A percentile compares a stretch with the other conserved stretches of the same genome.
Conservation (phyloP, 2,888 invertebrate species). For the Dendrolimus houi region DNA sequence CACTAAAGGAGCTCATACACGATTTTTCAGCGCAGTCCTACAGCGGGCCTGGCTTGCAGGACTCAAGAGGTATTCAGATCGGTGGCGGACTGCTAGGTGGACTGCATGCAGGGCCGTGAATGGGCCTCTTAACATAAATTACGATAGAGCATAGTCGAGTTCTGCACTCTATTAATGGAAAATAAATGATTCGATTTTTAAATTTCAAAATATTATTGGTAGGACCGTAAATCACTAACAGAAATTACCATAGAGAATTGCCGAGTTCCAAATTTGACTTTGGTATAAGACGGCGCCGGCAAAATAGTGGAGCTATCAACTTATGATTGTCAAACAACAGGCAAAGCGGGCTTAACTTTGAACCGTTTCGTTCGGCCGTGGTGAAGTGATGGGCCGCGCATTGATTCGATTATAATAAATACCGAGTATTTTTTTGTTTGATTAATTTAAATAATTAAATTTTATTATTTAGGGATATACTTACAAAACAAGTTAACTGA, state of each 20-base stretch:
- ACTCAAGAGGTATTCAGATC: no score
- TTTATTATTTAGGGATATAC: neutral
- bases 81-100: no score
- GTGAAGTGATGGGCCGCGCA: slow-evolving; percentile 20
- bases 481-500: slow-evolving; percentile 1
- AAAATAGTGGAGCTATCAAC: slow-evolving; percentile 50
- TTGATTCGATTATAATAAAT: neutral
- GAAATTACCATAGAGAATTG: slow-evolving; percentile 16
- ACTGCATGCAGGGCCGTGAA: no score
- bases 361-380: slow-evolving; percentile 33
- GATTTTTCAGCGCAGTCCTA: no score
- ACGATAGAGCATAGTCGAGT: no score
- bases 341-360: slow-evolving; percentile 41
- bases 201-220: neutral
- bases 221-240: slow-evolving; percentile 1
- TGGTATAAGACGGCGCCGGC: slow-evolving; percentile 38
- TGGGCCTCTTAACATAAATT: no score
- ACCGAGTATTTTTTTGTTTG: neutral
- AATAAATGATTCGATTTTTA: neutral
- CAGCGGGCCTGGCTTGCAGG: no score
- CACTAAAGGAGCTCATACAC: no score
- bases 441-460: neutral
- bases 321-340: slow-evolving; percentile 62
- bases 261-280: slow-evolving; percentile 15
- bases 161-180: neutral